phyloP scores from a whole-genome alignment of 2,797 vertebrate genomes.

The Lemur catta region DNA sequence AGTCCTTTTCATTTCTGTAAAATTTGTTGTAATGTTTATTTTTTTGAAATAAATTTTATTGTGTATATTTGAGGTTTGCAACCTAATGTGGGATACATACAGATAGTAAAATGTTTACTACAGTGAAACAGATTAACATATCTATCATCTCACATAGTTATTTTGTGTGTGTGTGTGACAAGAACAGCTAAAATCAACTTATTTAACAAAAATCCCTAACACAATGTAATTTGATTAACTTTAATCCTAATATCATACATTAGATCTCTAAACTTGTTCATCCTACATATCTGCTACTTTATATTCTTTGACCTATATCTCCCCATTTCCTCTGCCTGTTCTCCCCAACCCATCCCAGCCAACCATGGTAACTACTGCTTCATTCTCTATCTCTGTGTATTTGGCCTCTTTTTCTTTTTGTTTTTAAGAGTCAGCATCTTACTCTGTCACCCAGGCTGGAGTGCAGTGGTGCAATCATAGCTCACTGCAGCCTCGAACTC shows the following conservation, averaged over 20 bases:
- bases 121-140: background rate
- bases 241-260: background rate
- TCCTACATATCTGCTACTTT: background rate
- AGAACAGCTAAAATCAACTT: background rate
- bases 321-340: background rate
- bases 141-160: background rate
- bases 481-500: background rate
- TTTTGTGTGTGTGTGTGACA: background rate
- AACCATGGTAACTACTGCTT: no score
- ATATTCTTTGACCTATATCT: background rate
- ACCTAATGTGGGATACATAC: background rate
- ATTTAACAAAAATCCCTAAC: background rate
- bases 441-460: background rate
- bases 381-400: no score
- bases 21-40: background rate
- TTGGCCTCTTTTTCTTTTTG: background rate
- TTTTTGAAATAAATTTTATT: background rate
- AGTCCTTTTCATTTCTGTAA: background rate
- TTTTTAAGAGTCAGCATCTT: background rate
- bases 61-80: background rate
- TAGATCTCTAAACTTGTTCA: background rate
- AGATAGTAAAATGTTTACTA: background rate
- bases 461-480: background rate
- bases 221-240: background rate
- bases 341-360: no score